phyloP scores from a whole-genome alignment of 2,113 vertebrate genomes.

The Psilopogon haemacephalus region DNA sequence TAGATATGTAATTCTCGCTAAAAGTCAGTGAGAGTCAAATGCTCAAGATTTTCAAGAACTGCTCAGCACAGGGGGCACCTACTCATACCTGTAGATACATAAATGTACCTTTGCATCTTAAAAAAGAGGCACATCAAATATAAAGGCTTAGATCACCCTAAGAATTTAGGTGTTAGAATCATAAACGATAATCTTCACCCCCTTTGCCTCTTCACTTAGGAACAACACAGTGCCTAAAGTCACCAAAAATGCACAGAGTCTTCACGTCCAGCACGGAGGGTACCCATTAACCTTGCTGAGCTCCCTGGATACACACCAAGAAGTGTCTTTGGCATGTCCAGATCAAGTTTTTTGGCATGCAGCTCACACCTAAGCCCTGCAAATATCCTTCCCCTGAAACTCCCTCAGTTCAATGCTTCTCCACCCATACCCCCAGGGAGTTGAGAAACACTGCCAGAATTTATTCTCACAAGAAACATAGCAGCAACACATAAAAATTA shows the following conservation, averaged over 20 bases:
- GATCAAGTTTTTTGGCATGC: background rate
- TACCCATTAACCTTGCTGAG: background rate
- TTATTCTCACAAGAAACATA: background rate
- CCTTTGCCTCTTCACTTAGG: background rate
- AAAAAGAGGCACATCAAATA: background rate
- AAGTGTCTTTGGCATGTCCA: background rate
- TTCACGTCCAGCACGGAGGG: background rate
- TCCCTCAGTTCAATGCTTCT: background rate
- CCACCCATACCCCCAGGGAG: background rate
- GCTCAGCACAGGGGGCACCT: background rate
- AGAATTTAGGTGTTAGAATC: background rate
- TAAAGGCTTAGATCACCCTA: background rate
- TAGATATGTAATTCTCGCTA: background rate
- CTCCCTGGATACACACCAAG: background rate
- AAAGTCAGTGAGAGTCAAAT: background rate
- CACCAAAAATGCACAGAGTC: fast-evolving
- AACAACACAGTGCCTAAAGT: background rate
- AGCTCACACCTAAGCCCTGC: background rate
- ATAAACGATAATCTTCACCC: background rate
- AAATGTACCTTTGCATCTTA: background rate
- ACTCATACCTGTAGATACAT: background rate
- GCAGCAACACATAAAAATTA: background rate
- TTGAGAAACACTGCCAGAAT: background rate
- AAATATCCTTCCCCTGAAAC: background rate
- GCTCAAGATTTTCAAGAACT: background rate